Conservation (phyloP, 30 jellyfish, hydroid and myxozoan genomes). For the Cassiopea andromeda region DNA sequence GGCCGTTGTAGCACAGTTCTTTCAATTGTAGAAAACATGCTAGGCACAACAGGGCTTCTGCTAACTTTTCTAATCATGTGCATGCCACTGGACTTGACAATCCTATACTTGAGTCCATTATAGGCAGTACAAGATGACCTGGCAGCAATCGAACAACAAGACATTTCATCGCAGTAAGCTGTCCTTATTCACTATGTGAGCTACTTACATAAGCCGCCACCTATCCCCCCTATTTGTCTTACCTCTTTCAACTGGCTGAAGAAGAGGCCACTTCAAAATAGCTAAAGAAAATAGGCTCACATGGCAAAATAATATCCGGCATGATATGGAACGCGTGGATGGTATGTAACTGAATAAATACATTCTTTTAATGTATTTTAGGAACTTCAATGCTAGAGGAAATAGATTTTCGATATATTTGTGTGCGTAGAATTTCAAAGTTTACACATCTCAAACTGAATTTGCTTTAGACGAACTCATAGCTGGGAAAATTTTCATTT, state of each 20-base stretch:
- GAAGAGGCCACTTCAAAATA: not conserved
- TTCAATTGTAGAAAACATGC: not conserved
- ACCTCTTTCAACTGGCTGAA: not conserved
- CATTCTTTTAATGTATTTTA: too few species aligned
- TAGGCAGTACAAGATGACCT: not conserved
- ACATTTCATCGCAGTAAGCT: not conserved
- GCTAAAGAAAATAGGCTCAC: not conserved
- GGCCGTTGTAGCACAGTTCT: not conserved
- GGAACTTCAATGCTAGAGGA: too few species aligned
- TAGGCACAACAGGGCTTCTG: not conserved
- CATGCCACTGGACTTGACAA: not conserved
- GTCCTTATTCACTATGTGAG: not conserved
- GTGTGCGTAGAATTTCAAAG: too few species aligned
- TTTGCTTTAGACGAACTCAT: too few species aligned
- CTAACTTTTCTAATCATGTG: not conserved
- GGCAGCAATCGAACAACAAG: not conserved
- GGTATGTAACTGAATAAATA: not conserved
- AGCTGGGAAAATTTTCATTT: too few species aligned
- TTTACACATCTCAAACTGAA: too few species aligned
- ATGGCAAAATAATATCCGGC: not conserved
- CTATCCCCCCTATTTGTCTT: not conserved
- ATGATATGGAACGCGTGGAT: not conserved
- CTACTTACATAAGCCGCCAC: too few species aligned
- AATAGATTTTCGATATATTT: too few species aligned
- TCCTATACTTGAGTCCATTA: not conserved